Evolutionary conservation across 2,113 vertebrate species (phyloP), one percentile per base, ranked within the genome.

Genomic region (Limanda limanda): DNA sequence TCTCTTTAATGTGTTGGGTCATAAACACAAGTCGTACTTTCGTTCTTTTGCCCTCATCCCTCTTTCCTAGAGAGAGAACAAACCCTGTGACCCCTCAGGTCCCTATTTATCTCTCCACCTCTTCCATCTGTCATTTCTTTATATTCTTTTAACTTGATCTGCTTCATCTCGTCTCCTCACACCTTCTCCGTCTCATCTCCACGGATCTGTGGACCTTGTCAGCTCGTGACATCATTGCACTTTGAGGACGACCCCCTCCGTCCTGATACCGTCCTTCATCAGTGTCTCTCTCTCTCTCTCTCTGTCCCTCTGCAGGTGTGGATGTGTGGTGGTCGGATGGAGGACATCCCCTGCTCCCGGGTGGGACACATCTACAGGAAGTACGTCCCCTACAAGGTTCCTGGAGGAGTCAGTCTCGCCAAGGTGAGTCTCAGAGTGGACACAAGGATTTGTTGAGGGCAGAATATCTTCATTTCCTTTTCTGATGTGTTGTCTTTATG

Each of bases 331-430:
- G 95, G 95, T 1, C 86, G 91, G 11, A 95, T 95, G 94, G 94
- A 95, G 91, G 95, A 95, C 88, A 92, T 94, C 37, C 95, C 95
- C 9, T 99, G 98, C 91, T 99, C 98, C 70, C 93, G 98, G 79
- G 98, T 99, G 47, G 98, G 98, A 5, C 98, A 99, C 78, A 99
- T 99, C 90, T 99, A 99, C 91, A 94, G 98, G 87, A 99, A 99
- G 92, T 99, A 98, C 0, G 97, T 99, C 55, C 98, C 98, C 3
- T 99, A 99, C 93, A 99, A 97, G 74, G 96, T 99, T 55, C 97
- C 98, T 0, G 96, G 96, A 6, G 98, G 98, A 52, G 95, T 99
- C 90, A 99, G 97, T 84, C 88, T 99, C 82, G 96, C 97, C 51
- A 92, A 95, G 92, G 97, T 98, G 94, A 96, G 95, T 92, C 58